Evolutionary conservation across 2,113 vertebrate species (phyloP).

Genomic region (Perca flavescens): DNA sequence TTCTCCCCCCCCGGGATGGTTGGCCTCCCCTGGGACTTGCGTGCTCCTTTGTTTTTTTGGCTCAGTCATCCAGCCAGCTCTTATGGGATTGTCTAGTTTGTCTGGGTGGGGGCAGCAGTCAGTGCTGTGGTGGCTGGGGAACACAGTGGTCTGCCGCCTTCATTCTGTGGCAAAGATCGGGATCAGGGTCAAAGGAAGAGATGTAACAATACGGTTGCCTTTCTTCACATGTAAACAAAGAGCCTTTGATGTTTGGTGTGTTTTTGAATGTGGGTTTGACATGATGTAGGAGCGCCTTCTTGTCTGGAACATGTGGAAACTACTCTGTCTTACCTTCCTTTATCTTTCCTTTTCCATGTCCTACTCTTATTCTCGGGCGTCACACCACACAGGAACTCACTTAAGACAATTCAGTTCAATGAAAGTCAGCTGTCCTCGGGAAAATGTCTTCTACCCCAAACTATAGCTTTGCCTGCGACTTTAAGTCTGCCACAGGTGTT

Average conservation of each 20-base stretch:
- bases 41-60: slow-evolving; percentile 36
- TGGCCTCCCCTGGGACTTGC: slow-evolving; percentile 50
- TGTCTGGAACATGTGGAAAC: slow-evolving; percentile 33
- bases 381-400: no score
- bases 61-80: slow-evolving; percentile 54
- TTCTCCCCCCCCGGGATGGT: slow-evolving; percentile 37
- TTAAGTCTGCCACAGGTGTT: slow-evolving; percentile 31
- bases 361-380: neutral
- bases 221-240: slow-evolving; percentile 46
- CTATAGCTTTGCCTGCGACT: slow-evolving; percentile 24
- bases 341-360: slow-evolving; percentile 15
- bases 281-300: slow-evolving; percentile 21
- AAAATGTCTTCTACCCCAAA: neutral
- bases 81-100: slow-evolving; percentile 58
- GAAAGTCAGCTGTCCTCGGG: neutral
- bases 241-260: slow-evolving; percentile 41
- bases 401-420: slow-evolving; percentile 1
- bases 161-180: slow-evolving; percentile 39
- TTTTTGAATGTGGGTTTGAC: slow-evolving; percentile 56
- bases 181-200: slow-evolving; percentile 55
- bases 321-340: slow-evolving; percentile 20
- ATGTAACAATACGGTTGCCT: slow-evolving; percentile 49
- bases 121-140: slow-evolving; percentile 55
- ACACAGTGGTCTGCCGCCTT: slow-evolving; percentile 47
- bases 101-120: slow-evolving; percentile 57